These are phyloP conservation scores for Epizoanthus illoricatus DNA, from an alignment of 92 coral and sea anemone species.

Conservation along the genomic window DNA sequence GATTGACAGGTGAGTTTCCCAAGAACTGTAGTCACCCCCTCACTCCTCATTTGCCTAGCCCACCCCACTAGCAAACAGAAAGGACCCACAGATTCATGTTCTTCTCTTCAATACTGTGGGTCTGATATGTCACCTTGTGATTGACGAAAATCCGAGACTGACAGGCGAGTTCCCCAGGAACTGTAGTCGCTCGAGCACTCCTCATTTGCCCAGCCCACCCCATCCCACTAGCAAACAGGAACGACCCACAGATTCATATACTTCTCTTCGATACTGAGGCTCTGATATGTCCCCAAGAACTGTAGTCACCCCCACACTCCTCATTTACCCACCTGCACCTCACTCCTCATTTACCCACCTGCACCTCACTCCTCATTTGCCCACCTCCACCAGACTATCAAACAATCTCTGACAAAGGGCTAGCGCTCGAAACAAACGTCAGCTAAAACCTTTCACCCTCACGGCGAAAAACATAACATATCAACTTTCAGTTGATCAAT, in stretches of 20 bases:
- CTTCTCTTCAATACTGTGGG: conserved; percentile 88
- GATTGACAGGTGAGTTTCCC: conserved; percentile 50
- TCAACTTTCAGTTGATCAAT: too few species aligned
- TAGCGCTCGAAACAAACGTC: too few species aligned
- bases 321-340: too few species aligned
- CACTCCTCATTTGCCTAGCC: too few species aligned
- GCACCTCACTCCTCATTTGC: neutral
- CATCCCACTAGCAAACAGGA: conserved; percentile 65
- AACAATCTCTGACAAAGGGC: too few species aligned
- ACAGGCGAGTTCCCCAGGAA: conserved; percentile 46
- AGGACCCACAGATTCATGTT: conserved; percentile 93
- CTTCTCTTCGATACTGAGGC: conserved; percentile 88
- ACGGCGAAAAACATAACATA: too few species aligned
- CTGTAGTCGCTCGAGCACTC: neutral
- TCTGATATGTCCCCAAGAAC: conserved; percentile 60
- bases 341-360: too few species aligned
- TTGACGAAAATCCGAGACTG: conserved; percentile 72
- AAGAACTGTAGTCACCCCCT: neutral
- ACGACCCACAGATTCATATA: conserved; percentile 92
- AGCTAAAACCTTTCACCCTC: too few species aligned
- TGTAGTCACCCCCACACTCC: neutral
- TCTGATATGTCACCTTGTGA: conserved; percentile 85
- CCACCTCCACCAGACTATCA: conserved; percentile 29
- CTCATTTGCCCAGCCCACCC: too few species aligned
- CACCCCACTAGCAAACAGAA: conserved; percentile 52